phyloP scores from a whole-genome alignment of 2,888 invertebrate species.

The Archaeoteleia sp. region DNA sequence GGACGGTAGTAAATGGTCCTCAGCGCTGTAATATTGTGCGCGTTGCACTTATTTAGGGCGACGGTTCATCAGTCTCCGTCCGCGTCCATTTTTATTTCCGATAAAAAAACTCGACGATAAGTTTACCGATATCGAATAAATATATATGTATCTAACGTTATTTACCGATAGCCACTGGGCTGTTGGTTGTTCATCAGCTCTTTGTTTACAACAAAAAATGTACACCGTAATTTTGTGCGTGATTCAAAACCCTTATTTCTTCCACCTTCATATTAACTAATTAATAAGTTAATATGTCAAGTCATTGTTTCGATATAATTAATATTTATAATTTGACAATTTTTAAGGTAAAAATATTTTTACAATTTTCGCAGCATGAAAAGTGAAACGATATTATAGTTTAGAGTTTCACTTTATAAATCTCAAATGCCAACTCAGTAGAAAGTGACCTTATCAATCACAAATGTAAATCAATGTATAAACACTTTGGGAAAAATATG shows the following conservation, averaged over 20 bases:
- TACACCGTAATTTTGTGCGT: not conserved
- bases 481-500: no score
- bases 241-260: not conserved
- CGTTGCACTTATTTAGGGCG: constrained; percentile 46
- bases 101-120: constrained; percentile 36
- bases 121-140: constrained; percentile 25
- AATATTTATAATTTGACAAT: no score
- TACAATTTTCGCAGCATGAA: no score
- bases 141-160: constrained; percentile 4
- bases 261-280: no score
- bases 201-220: constrained; percentile 1
- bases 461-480: no score
- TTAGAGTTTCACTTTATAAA: no score
- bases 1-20: constrained; percentile 56
- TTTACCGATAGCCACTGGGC: constrained; percentile 10
- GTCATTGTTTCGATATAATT: no score
- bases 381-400: no score
- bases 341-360: no score
- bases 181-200: constrained; percentile 4
- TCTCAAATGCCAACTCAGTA: no score
- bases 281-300: no score
- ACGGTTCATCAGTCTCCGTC: constrained; percentile 41
- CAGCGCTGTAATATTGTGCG: constrained; percentile 33
- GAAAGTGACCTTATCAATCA: no score
- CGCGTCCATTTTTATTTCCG: constrained; percentile 27